Percentiles rank a stretch among this genome's conserved stretches.
Conservation (phyloP, 2,888 invertebrate species). For the Platycheirus albimanus region DNA sequence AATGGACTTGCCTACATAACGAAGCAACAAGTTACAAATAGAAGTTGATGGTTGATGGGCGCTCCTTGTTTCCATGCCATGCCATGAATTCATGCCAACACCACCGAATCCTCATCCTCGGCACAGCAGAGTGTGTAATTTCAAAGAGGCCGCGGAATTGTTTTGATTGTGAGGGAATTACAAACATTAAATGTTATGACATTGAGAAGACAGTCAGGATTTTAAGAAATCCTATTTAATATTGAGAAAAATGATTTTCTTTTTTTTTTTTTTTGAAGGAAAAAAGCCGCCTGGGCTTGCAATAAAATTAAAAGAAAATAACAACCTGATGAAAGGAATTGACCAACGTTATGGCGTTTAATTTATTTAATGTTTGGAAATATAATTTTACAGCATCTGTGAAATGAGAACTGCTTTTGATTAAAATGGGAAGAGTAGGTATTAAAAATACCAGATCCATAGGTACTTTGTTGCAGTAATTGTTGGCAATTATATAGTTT, state of each 20-base stretch:
- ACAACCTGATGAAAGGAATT: slow-evolving; percentile 27
- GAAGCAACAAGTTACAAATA: slow-evolving; percentile 57
- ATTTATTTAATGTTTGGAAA: too few species aligned
- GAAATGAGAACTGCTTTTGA: too few species aligned
- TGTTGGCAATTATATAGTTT: too few species aligned
- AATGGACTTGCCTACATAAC: slow-evolving; percentile 2
- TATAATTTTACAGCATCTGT: too few species aligned
- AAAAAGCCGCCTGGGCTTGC: not conserved
- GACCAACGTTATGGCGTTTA: too few species aligned
- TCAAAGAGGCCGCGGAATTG: slow-evolving; percentile 46
- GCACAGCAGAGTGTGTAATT: not conserved
- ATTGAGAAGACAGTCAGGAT: slow-evolving; percentile 20
- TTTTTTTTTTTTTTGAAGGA: not conserved
- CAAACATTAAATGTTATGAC: slow-evolving; percentile 66
- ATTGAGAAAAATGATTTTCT: slow-evolving; percentile 4
- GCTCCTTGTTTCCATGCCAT: not conserved
- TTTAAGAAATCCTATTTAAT: slow-evolving; percentile 43
- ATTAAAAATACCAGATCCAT: too few species aligned
- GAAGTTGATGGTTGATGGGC: slow-evolving; percentile 2
- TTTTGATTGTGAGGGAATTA: slow-evolving; percentile 55
- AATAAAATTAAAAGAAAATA: too few species aligned
- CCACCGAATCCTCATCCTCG: too few species aligned
- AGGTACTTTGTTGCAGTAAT: too few species aligned
- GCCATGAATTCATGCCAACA: not conserved
- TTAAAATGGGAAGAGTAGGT: too few species aligned